Evolutionary conservation across 2,113 vertebrate species (phyloP).

Genomic region (Pangasianodon hypophthalmus): DNA sequence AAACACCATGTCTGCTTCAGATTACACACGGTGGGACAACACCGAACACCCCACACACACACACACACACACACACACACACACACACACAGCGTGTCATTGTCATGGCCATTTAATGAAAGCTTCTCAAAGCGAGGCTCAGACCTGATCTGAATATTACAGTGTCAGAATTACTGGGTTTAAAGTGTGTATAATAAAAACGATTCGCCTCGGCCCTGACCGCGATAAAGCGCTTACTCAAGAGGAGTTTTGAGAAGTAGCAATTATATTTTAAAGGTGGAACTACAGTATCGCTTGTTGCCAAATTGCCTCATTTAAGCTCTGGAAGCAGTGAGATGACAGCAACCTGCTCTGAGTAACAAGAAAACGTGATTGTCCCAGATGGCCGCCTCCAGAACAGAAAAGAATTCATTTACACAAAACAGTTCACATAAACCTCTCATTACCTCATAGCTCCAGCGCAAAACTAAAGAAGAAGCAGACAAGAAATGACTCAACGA

Average conservation of each 20-base stretch:
- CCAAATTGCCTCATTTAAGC: neutral
- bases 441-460: neutral
- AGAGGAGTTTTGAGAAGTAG: neutral
- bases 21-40: neutral
- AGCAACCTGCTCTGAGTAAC: neutral
- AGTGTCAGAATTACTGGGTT: neutral
- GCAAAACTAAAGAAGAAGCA: neutral
- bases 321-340: neutral
- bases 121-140: neutral
- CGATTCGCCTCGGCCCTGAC: neutral
- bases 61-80: neutral
- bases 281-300: neutral
- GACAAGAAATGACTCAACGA: neutral
- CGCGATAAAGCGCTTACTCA: neutral
- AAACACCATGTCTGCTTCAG: constrained; percentile 4
- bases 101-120: neutral
- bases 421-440: neutral
- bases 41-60: neutral
- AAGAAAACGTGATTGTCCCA: neutral
- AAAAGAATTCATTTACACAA: neutral
- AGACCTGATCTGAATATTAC: neutral
- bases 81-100: neutral
- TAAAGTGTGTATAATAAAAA: neutral
- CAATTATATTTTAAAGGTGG: neutral
- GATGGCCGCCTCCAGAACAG: neutral